phyloP scores from a whole-genome alignment of 2,113 vertebrate genomes.

The Trichomycterus rosablanca region DNA sequence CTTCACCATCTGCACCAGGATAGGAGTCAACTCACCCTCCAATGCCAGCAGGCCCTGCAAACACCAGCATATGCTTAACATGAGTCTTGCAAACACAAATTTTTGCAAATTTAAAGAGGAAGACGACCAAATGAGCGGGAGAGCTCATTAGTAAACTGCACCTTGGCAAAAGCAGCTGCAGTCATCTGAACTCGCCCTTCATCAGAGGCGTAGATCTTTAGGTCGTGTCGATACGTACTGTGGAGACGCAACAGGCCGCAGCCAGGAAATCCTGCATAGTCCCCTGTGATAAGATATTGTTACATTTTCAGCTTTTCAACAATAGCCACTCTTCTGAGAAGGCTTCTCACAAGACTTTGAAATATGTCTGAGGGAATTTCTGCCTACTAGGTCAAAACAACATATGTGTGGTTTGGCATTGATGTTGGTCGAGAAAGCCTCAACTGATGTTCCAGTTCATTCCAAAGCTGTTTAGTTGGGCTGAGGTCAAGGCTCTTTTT shows the following conservation, averaged over 20 bases:
- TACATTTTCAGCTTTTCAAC: background rate
- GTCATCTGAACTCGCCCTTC: constrained; percentile 89
- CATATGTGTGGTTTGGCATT: too few relatives aligned
- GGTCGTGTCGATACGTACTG: constrained; percentile 84
- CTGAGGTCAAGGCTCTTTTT: too few relatives aligned
- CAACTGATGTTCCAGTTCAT: too few relatives aligned
- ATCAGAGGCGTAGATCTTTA: constrained; percentile 88
- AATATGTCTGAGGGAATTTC: too few relatives aligned
- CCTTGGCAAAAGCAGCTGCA: constrained; percentile 87
- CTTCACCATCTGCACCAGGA: constrained; percentile 89
- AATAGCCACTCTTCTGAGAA: too few relatives aligned
- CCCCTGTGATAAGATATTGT: constrained; percentile 62
- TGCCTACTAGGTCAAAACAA: too few relatives aligned
- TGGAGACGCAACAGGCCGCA: constrained; percentile 83
- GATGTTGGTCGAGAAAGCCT: too few relatives aligned
- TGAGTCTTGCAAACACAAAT: background rate
- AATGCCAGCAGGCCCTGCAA: constrained; percentile 78
- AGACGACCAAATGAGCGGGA: too few relatives aligned
- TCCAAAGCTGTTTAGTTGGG: too few relatives aligned
- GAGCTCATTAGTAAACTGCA: constrained; percentile 39
- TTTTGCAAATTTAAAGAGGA: too few relatives aligned
- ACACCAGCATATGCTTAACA: background rate
- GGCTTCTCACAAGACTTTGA: too few relatives aligned
- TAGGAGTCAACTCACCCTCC: constrained; percentile 85
- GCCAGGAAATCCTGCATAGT: constrained; percentile 86